Conservation (phyloP, 2,113 vertebrate species). For the Malurus melanocephalus region DNA sequence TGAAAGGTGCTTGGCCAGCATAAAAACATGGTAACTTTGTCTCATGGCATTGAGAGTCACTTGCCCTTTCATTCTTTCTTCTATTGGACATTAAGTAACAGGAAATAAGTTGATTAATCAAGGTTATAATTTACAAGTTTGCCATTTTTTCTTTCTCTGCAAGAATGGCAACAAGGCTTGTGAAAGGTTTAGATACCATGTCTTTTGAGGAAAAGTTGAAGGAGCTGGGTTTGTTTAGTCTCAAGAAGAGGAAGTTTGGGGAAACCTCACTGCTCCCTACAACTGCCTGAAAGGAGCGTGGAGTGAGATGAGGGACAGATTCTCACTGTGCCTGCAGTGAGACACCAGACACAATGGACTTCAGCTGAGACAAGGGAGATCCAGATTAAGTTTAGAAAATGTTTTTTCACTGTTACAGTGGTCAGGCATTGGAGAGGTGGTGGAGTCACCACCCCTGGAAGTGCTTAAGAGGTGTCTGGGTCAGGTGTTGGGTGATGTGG, state of each 20-base stretch:
- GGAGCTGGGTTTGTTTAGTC: neutral
- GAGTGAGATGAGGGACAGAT: fast-evolving
- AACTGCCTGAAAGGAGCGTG: neutral
- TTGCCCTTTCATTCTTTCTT: neutral
- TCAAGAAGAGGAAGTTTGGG: neutral
- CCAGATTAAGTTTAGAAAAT: neutral
- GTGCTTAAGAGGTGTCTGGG: neutral
- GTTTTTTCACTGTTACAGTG: neutral
- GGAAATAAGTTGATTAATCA: neutral
- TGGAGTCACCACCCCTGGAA: neutral
- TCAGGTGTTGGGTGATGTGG: neutral
- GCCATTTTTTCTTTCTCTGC: neutral
- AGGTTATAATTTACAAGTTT: neutral
- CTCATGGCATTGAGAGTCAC: neutral
- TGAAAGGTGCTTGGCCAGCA: neutral
- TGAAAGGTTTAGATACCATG: neutral
- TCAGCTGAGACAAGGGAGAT: neutral
- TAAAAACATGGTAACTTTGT: neutral
- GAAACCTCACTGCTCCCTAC: neutral
- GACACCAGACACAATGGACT: neutral
- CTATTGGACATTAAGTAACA: neutral
- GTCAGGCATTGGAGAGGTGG: neutral
- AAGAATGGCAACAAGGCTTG: neutral
- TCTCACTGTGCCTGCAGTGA: fast-evolving
- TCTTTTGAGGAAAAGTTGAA: neutral